These are phyloP conservation scores for Pseudachorutes palmiensis DNA, from an alignment of 1,140 invertebrate species.

Conservation along the genomic window DNA sequence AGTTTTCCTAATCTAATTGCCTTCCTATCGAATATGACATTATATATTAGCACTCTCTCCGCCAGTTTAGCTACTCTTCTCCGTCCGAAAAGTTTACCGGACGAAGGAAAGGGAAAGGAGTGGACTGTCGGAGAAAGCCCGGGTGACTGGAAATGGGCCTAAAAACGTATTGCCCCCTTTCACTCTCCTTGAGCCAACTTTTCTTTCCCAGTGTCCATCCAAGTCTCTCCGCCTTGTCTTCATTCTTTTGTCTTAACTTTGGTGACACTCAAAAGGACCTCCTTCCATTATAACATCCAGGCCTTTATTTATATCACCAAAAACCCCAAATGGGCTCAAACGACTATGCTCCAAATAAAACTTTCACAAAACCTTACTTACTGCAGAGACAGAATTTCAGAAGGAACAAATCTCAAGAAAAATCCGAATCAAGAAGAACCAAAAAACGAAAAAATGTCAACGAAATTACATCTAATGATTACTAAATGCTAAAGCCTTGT, in stretches of 20 bases:
- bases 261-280: conserved; percentile 27
- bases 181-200: conserved; percentile 15
- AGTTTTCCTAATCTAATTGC: conserved; percentile 36
- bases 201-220: conserved; percentile 15
- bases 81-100: neutral
- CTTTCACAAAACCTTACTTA: too few relatives aligned
- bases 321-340: conserved; percentile 25
- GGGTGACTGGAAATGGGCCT: neutral
- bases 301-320: conserved; percentile 26
- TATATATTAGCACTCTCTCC: conserved; percentile 35
- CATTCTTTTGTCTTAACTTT: conserved; percentile 31
- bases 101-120: neutral
- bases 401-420: too few relatives aligned
- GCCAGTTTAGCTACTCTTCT: conserved; percentile 14
- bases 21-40: conserved; percentile 37
- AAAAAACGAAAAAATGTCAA: too few relatives aligned
- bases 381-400: too few relatives aligned
- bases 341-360: too few relatives aligned
- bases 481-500: too few relatives aligned
- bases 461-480: too few relatives aligned
- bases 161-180: neutral
- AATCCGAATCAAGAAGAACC: too few relatives aligned
- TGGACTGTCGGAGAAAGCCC: neutral
- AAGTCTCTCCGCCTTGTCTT: conserved; percentile 19
- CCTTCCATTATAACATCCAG: conserved; percentile 22